Percentiles rank a stretch among this genome's conserved stretches.
phyloP scores from a whole-genome alignment of 2,888 invertebrate genomes.

The Zygogramma bicolorata region DNA sequence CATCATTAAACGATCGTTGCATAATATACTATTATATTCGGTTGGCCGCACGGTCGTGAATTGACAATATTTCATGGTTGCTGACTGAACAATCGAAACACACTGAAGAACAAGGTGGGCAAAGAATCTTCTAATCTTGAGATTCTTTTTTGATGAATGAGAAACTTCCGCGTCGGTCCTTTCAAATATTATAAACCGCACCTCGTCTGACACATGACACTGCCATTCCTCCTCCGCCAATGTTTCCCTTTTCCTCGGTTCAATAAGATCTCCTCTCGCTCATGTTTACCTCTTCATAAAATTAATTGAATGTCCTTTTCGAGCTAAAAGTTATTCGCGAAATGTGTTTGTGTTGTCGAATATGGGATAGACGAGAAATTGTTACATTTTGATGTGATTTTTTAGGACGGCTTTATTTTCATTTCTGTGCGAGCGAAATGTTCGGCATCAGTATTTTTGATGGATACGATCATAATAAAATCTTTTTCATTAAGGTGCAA shows the following conservation, averaged over 20 bases:
- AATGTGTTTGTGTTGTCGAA: constrained; percentile 26
- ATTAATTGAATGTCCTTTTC: constrained; percentile 31
- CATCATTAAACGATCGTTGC: too few species aligned
- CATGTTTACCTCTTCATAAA: constrained; percentile 36
- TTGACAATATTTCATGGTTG: too few species aligned
- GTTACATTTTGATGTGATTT: constrained; percentile 34
- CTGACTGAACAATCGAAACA: too few species aligned
- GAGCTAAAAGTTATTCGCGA: constrained; percentile 25
- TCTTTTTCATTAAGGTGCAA: constrained; percentile 15
- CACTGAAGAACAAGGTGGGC: too few species aligned
- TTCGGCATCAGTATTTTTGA: constrained; percentile 2
- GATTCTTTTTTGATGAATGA: too few species aligned
- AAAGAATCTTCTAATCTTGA: too few species aligned
- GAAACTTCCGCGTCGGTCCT: neutral
- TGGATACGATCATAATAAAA: constrained; percentile 17
- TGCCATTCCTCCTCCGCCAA: neutral
- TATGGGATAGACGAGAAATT: constrained; percentile 19
- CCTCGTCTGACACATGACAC: neutral
- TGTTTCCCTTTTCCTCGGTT: neutral
- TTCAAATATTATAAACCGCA: neutral
- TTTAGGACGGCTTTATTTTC: constrained; percentile 24
- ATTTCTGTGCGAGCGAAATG: constrained; percentile 16
- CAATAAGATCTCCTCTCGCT: constrained; percentile 14
- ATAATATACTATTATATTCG: too few species aligned
- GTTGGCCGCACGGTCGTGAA: too few species aligned